These are phyloP conservation scores for Sylvilagus floridanus DNA, from an alignment of 2,797 vertebrate genomes.

Conservation along the genomic window DNA sequence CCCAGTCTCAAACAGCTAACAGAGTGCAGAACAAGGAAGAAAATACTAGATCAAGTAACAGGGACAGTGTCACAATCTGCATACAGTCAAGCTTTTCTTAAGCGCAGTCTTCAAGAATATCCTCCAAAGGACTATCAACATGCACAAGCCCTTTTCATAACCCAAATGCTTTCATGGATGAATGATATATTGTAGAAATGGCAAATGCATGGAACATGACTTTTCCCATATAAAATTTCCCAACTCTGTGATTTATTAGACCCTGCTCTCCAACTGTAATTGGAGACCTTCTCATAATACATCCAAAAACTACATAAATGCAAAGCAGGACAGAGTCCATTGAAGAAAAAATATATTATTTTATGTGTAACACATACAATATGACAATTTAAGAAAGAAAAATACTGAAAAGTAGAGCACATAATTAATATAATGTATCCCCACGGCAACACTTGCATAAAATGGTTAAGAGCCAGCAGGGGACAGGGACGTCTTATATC, in stretches of 20 bases:
- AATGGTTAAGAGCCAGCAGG: neutral
- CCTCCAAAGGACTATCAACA: constrained; percentile 66
- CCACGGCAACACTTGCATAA: constrained; percentile 43
- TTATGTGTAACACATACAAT: constrained; percentile 59
- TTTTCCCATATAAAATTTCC: constrained; percentile 71
- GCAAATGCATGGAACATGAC: constrained; percentile 43
- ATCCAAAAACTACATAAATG: constrained; percentile 65
- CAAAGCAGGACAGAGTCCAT: constrained; percentile 55
- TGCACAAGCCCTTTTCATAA: constrained; percentile 57
- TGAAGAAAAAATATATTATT: constrained; percentile 1
- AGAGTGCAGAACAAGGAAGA: constrained; percentile 37
- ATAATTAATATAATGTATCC: constrained; percentile 68
- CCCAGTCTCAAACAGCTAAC: constrained; percentile 29
- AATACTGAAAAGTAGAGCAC: constrained; percentile 54
- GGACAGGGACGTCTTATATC: neutral
- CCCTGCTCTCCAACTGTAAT: constrained; percentile 46
- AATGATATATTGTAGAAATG: constrained; percentile 74
- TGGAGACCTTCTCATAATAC: constrained; percentile 66
- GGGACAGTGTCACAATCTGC: constrained; percentile 32
- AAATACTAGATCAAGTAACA: constrained; percentile 62
- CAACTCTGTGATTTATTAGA: constrained; percentile 76
- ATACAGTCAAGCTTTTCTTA: constrained; percentile 51
- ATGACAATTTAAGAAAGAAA: constrained; percentile 68
- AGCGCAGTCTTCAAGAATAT: neutral
- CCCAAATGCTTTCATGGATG: constrained; percentile 54